phyloP scores from a whole-genome alignment of 1,140 invertebrate genomes.

The Drosophila nasuta region DNA sequence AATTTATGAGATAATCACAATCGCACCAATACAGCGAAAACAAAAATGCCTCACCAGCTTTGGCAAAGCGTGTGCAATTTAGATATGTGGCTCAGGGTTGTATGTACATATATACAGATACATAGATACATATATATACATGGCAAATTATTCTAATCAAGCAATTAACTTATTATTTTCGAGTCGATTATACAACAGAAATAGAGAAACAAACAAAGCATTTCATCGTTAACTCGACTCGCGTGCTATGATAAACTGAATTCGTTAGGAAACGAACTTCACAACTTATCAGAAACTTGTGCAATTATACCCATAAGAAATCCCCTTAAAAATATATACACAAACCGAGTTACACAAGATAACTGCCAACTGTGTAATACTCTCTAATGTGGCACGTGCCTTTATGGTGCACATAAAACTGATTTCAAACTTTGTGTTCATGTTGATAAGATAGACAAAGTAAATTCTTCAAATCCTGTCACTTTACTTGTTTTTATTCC shows the following conservation, averaged over 20 bases:
- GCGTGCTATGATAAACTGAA: constrained; percentile 38
- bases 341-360: neutral
- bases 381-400: constrained; percentile 20
- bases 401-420: constrained; percentile 30
- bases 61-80: constrained; percentile 33
- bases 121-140: constrained; percentile 4
- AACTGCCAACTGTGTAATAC: neutral
- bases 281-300: constrained; percentile 18
- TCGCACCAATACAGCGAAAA: constrained; percentile 25
- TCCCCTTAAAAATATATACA: neutral
- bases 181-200: constrained; percentile 39
- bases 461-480: neutral
- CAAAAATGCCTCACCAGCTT: constrained; percentile 2
- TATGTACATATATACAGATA: constrained; percentile 29
- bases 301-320: constrained; percentile 12
- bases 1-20: constrained; percentile 80
- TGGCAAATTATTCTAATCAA: constrained; percentile 71
- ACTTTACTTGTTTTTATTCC: neutral
- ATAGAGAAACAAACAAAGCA: constrained; percentile 36
- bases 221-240: constrained; percentile 37
- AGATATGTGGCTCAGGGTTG: constrained; percentile 58
- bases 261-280: neutral
- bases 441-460: constrained; percentile 17
- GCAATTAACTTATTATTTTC: constrained; percentile 77
- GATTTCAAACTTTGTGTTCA: neutral